phyloP scores from a whole-genome alignment of 2,113 vertebrate species.

The Engraulis encrasicolus region DNA sequence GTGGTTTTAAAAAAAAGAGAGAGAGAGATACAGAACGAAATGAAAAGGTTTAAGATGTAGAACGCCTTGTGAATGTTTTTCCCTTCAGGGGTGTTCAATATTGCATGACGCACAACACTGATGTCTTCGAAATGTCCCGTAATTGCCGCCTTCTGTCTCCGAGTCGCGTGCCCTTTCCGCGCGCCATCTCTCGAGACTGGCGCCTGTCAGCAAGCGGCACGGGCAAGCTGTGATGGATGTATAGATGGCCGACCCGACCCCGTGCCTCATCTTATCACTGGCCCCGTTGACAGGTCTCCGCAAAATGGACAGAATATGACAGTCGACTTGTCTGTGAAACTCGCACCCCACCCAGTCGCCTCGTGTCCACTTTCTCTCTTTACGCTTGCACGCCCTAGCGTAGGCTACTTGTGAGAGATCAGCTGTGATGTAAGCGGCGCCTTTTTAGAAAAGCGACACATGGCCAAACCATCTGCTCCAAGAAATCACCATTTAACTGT shows the following conservation, averaged over 20 bases:
- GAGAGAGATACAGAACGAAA: no score
- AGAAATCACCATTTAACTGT: constrained; percentile 31
- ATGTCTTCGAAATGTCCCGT: constrained; percentile 6
- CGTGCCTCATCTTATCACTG: not conserved
- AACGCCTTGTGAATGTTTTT: not conserved
- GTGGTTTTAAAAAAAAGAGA: no score
- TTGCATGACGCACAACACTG: not conserved
- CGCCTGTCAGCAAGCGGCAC: constrained; percentile 60
- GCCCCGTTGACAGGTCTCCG: not conserved
- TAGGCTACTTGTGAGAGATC: not conserved
- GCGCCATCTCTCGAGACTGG: constrained; percentile 65
- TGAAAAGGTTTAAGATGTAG: no score
- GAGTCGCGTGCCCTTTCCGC: not conserved
- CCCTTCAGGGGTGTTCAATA: not conserved
- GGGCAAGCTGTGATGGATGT: constrained; percentile 63
- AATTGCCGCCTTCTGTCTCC: not conserved
- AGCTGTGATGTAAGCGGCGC: not conserved
- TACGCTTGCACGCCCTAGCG: not conserved
- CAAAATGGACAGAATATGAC: not conserved
- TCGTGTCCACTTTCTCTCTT: not conserved
- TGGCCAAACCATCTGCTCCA: constrained; percentile 36
- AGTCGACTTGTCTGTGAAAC: no score
- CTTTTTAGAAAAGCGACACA: constrained; percentile 7
- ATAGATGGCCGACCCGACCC: constrained; percentile 29
- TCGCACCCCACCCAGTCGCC: not conserved